These are phyloP conservation scores for Strigamia maritima DNA, from an alignment of 2,888 invertebrate genomes.

Conservation along the genomic window DNA sequence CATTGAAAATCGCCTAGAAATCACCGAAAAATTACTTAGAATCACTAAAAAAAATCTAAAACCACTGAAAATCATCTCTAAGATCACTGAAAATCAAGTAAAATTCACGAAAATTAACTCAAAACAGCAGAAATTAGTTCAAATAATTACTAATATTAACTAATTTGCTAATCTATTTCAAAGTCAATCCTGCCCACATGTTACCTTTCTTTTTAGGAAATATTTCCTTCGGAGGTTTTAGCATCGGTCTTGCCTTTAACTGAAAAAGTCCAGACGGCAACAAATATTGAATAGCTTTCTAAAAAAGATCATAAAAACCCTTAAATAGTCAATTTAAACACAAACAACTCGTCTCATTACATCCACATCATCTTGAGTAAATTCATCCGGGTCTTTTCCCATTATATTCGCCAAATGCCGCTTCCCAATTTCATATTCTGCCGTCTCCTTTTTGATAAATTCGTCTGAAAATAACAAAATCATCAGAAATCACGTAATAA, in stretches of 20 bases:
- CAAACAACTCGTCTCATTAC: constrained; percentile 54
- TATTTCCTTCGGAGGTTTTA: constrained; percentile 59
- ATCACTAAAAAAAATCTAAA: too few species aligned
- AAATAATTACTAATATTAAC: too few species aligned
- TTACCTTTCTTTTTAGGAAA: constrained; percentile 44
- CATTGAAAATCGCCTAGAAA: not conserved
- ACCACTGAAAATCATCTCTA: too few species aligned
- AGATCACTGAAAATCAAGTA: too few species aligned
- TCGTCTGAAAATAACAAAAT: constrained; percentile 57
- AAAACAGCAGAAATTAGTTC: too few species aligned
- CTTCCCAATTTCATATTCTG: constrained; percentile 85
- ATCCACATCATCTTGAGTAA: constrained; percentile 82
- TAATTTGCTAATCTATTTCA: too few species aligned
- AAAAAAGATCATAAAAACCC: constrained; percentile 48
- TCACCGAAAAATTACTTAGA: not conserved
- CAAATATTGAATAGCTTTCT: constrained; percentile 87
- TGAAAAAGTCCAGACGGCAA: constrained; percentile 92
- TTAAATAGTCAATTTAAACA: not conserved
- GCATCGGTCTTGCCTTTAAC: constrained; percentile 76
- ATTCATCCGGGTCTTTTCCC: constrained; percentile 86
- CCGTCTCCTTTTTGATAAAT: constrained; percentile 73
- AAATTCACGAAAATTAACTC: too few species aligned
- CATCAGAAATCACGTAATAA: too few species aligned
- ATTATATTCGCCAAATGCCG: constrained; percentile 98
- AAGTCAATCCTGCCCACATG: too few species aligned